Conservation (phyloP, 2,888 invertebrate genomes). For the Cinara cedri region DNA sequence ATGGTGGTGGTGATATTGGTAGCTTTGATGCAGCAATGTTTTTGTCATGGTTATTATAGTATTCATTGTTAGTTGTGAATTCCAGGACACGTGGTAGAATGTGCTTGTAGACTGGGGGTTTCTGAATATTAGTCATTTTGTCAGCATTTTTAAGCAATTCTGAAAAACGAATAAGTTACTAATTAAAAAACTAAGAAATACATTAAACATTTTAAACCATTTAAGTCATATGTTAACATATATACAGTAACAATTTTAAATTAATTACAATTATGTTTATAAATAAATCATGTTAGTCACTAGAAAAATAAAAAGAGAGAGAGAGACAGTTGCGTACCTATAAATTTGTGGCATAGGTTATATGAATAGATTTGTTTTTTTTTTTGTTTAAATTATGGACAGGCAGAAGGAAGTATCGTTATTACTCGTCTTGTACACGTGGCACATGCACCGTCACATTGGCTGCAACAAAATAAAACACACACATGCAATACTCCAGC, state of each 20-base stretch:
- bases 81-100: conserved; percentile 40
- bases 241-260: neutral
- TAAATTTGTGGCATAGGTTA: conserved; percentile 57
- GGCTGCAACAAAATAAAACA: conserved; percentile 60
- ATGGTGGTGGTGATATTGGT: neutral
- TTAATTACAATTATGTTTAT: conserved; percentile 32
- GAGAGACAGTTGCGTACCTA: conserved; percentile 53
- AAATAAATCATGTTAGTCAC: conserved; percentile 40
- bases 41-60: neutral
- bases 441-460: conserved; percentile 61
- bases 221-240: neutral
- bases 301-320: conserved; percentile 35
- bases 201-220: neutral
- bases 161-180: conserved; percentile 30
- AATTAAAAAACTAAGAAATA: neutral
- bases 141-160: conserved; percentile 29
- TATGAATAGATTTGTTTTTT: conserved; percentile 58
- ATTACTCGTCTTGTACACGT: conserved; percentile 60
- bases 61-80: conserved; percentile 24
- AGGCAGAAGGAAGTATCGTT: conserved; percentile 59
- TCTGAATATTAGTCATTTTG: conserved; percentile 46
- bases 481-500: conserved; percentile 59
- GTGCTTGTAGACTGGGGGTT: conserved; percentile 43
- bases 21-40: neutral
- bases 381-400: conserved; percentile 59